These are phyloP conservation scores for Lasioglossum zephyrum DNA, from an alignment of 2,888 invertebrate genomes.

Conservation along the genomic window DNA sequence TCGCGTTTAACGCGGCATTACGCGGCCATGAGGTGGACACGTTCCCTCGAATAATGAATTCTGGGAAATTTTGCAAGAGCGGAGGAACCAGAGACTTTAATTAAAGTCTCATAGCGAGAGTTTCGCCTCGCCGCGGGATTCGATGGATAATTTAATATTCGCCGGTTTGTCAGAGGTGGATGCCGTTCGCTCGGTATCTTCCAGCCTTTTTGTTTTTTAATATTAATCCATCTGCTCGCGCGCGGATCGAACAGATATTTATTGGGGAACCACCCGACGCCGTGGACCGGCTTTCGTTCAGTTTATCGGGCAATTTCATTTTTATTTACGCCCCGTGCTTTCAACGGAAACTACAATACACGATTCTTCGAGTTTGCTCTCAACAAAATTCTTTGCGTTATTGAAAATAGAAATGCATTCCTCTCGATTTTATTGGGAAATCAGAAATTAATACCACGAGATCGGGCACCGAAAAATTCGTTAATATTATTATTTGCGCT, in stretches of 20 bases:
- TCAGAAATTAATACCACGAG: neutral
- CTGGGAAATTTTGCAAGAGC: slow-evolving; percentile 16
- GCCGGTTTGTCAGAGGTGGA: neutral
- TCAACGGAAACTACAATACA: neutral
- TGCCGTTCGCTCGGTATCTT: slow-evolving; percentile 15
- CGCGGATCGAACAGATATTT: slow-evolving; percentile 46
- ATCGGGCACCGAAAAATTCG: neutral
- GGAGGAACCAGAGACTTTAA: slow-evolving; percentile 29
- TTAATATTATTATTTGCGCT: neutral
- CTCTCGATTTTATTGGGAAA: neutral
- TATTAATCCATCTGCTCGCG: neutral
- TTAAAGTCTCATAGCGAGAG: slow-evolving; percentile 29
- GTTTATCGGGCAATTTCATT: neutral
- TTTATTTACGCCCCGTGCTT: neutral
- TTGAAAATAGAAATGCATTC: neutral
- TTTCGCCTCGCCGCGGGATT: slow-evolving; percentile 1
- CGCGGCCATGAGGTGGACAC: neutral
- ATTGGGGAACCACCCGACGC: neutral
- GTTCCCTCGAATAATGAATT: slow-evolving; percentile 41
- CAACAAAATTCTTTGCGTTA: neutral
- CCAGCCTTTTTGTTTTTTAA: neutral
- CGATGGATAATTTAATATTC: slow-evolving; percentile 39
- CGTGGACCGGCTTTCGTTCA: neutral
- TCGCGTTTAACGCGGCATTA: slow-evolving; percentile 40
- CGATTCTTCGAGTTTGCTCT: neutral